Conservation (phyloP, 2,113 vertebrate species). For the Cranoglanis bouderius region DNA sequence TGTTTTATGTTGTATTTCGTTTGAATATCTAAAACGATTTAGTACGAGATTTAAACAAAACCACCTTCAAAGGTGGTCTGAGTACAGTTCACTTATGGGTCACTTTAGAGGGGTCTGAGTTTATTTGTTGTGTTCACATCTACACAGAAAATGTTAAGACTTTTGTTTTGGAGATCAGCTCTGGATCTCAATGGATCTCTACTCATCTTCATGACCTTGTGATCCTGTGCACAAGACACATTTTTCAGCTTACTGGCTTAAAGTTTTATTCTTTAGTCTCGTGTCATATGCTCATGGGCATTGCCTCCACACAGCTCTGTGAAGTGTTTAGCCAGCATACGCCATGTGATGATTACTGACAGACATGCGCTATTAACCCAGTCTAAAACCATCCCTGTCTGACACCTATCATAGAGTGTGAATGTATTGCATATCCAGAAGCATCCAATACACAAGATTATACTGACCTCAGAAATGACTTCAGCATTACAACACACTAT, state of each 20-base stretch:
- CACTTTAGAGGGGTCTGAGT: background rate
- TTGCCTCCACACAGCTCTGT: background rate
- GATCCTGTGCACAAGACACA: background rate
- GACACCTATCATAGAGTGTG: background rate
- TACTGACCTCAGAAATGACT: background rate
- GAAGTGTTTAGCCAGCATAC: background rate
- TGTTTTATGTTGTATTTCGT: too few relatives aligned
- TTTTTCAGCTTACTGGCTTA: background rate
- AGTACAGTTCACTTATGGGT: background rate
- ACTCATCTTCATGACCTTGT: background rate
- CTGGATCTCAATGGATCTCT: background rate
- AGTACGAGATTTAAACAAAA: too few relatives aligned
- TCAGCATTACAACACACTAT: background rate
- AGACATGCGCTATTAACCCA: background rate
- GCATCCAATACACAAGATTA: background rate
- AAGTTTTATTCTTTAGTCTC: background rate
- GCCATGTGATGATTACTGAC: background rate
- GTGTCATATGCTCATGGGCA: background rate
- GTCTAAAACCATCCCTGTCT: conserved; percentile 4
- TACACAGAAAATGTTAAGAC: background rate
- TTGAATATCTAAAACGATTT: too few relatives aligned
- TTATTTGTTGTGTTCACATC: background rate
- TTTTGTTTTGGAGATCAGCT: too few relatives aligned
- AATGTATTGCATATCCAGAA: background rate
- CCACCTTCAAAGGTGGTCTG: background rate